Percentiles rank a stretch among this genome's conserved stretches.
Evolutionary conservation across 2,113 vertebrate genomes (phyloP).

Genomic region (Oncorhynchus kisutch): DNA sequence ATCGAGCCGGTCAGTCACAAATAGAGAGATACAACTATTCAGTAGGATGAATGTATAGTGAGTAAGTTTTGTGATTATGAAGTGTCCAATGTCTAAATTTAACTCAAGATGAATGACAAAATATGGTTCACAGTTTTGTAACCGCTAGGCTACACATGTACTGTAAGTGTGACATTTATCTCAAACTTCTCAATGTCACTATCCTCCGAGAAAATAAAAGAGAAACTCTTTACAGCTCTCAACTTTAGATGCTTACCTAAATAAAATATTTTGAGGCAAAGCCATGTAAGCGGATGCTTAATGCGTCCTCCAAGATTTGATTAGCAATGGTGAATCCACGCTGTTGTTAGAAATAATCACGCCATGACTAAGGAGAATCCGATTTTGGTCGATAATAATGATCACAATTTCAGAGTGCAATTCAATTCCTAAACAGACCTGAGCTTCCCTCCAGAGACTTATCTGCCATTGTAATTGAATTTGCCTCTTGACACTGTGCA

Average conservation of each 20-base stretch:
- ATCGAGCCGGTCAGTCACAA: not conserved
- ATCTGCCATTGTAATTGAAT: not conserved
- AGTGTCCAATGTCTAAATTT: not conserved
- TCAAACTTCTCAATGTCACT: not conserved
- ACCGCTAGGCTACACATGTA: not conserved
- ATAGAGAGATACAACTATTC: not conserved
- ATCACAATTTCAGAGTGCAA: not conserved
- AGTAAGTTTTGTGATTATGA: not conserved
- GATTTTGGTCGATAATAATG: not conserved
- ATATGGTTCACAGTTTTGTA: not conserved
- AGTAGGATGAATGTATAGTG: not conserved
- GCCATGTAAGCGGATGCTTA: not conserved
- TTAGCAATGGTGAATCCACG: not conserved
- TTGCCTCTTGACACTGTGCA: not conserved
- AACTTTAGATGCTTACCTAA: not conserved
- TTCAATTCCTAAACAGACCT: not conserved
- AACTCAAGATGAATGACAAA: not conserved
- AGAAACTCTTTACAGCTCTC: not conserved
- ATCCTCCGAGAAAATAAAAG: not conserved
- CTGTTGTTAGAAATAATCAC: not conserved
- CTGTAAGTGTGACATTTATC: not conserved
- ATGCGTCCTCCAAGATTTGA: not conserved
- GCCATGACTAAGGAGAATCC: not conserved
- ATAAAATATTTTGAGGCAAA: not conserved
- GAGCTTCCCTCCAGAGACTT: not conserved